These are phyloP conservation scores for Tinea trinotella DNA, from an alignment of 2,888 invertebrate species.

Conservation along the genomic window DNA sequence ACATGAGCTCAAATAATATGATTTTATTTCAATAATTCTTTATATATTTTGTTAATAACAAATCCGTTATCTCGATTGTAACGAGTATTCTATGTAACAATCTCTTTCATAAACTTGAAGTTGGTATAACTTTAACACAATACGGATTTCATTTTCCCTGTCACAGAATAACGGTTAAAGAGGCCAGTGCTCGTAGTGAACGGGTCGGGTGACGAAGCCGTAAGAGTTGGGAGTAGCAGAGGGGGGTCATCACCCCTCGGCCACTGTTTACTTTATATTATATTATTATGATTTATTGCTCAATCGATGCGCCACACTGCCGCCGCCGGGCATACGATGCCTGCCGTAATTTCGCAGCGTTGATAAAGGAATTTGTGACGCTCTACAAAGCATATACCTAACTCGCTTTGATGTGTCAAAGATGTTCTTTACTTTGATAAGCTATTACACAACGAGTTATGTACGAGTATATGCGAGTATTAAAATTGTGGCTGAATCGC, in stretches of 20 bases:
- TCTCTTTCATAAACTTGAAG: constrained; percentile 13
- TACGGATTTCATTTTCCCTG: constrained; percentile 12
- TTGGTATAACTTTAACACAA: constrained; percentile 9
- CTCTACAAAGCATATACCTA: constrained; percentile 50
- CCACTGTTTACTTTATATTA: constrained; percentile 62
- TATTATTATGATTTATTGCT: constrained; percentile 66
- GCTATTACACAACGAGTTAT: constrained; percentile 1
- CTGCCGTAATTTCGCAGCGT: constrained; percentile 42
- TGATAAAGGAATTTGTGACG: constrained; percentile 54
- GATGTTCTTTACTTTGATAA: constrained; percentile 17
- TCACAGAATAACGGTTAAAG: constrained; percentile 14
- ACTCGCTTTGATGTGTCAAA: constrained; percentile 48
- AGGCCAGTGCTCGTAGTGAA: constrained; percentile 5
- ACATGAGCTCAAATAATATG: too few species aligned
- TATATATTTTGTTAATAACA: not conserved
- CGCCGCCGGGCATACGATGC: constrained; percentile 1
- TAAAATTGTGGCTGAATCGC: not conserved
- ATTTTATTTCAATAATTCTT: too few species aligned
- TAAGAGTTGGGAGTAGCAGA: constrained; percentile 17
- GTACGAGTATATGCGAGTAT: not conserved
- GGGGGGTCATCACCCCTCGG: constrained; percentile 38
- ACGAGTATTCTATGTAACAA: not conserved
- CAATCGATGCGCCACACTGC: constrained; percentile 47
- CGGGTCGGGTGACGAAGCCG: constrained; percentile 5
- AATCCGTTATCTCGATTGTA: not conserved